A percentile compares a stretch with the other conserved stretches of the same genome.
phyloP scores from a whole-genome alignment of 2,797 vertebrate species.

The Neomorphus geoffroyi region DNA sequence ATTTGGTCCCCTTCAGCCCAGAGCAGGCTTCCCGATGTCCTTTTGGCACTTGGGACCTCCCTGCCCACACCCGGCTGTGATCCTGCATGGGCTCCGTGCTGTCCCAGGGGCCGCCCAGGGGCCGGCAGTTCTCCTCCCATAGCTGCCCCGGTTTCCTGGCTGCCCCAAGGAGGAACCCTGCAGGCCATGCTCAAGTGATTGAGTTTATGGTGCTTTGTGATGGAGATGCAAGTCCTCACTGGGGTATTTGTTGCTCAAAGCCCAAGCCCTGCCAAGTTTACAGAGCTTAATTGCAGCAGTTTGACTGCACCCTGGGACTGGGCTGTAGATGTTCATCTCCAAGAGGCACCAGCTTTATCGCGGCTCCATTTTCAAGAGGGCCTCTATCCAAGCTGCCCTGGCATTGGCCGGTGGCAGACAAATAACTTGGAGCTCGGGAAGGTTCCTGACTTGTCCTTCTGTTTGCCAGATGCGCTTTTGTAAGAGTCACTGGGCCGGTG shows the following conservation, averaged over 20 bases:
- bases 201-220: neutral
- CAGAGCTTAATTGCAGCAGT: neutral
- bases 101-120: neutral
- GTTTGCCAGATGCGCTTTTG: neutral
- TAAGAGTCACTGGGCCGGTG: too few species aligned
- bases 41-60: neutral
- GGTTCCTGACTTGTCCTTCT: neutral
- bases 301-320: neutral
- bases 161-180: neutral
- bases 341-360: neutral
- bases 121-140: neutral
- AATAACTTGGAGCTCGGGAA: neutral
- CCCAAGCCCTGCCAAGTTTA: neutral
- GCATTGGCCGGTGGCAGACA: too few species aligned
- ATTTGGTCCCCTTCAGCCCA: neutral
- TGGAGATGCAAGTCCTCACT: neutral
- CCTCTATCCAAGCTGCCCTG: neutral
- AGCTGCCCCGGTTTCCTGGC: neutral
- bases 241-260: neutral
- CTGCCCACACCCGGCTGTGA: fast-evolving
- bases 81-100: neutral
- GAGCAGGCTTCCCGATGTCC: neutral
- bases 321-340: neutral
- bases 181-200: neutral
- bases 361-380: neutral